Base-by-base conservation (phyloP, 2,113 vertebrate genomes). In the Cavia porcellus region DNA sequence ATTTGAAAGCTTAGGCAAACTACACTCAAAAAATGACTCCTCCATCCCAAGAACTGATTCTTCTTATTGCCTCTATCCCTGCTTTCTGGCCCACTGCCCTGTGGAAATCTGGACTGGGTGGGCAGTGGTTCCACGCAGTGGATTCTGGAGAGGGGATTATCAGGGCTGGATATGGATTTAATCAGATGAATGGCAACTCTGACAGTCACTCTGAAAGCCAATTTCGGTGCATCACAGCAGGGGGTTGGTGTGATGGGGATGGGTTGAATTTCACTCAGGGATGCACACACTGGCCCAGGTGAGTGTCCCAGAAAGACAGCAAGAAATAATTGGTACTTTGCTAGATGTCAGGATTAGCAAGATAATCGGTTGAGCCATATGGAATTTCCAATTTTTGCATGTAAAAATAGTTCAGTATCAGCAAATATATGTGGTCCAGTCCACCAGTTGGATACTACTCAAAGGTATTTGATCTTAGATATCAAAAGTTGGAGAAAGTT, bases 1-100 rank as follows among this genome's bases (percentile, higher is more conserved):
- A 81, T 97, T 87, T 52, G 64, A 50, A 85, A 82, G 30, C 77
- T 84, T 42, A 59, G 96, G 61, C 42, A 85, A 28, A 30, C 20
- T 96, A 81, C 45, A 50, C 59, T 72, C 80, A 35, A 38, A 32
- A 81, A 90, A 79, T 7, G 59, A 45, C 38, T 85, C 47, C 70
- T 55, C 57, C 2, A 19, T 45, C 32, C 88, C 30, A 68, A 92
- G 79, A 86, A 74, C 7, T 24, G 11, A 52, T 80, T 79, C 68
- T 68, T 95, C 84, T 38, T 22, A 79, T 22, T 0, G 62, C 61
- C 45, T 57, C 64, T 52, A 61, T 52, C 0, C 35, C 86, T 8
- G 0, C 72, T 45, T 3, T 32, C 90, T 8, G 0, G 1, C 50
- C 55, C 61, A 24, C 35, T 45, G 72, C 59, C 30, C 1, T 20